Evolutionary conservation across 2,888 invertebrate genomes (phyloP).

Genomic region (Drosophila fungiperda): DNA sequence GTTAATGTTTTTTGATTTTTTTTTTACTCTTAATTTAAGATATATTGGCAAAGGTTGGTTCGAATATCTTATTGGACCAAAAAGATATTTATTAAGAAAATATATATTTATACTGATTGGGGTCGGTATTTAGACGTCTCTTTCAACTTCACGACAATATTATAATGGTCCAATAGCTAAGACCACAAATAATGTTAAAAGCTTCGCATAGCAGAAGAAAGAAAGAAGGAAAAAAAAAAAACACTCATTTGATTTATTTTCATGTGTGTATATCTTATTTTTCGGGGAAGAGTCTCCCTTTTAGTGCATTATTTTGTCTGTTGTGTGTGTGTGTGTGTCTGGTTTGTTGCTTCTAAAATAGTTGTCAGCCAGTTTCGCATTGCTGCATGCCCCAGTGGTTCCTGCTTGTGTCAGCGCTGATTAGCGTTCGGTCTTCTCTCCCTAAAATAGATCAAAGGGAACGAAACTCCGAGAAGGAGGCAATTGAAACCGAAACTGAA

Average conservation of each 20-base stretch:
- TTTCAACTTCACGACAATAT: not conserved
- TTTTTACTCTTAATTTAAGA: not conserved
- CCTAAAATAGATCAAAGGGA: constrained; percentile 48
- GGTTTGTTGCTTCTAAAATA: constrained; percentile 38
- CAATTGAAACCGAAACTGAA: constrained; percentile 3
- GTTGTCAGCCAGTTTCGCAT: constrained; percentile 18
- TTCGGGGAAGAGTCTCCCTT: not conserved
- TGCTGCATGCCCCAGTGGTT: constrained; percentile 6
- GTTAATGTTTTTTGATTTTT: not conserved
- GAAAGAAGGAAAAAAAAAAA: not conserved
- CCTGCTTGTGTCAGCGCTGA: constrained; percentile 3
- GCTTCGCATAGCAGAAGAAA: not conserved
- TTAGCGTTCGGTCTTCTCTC: constrained; percentile 8
- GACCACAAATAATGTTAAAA: not conserved
- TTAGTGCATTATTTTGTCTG: not conserved
- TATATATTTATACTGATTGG: not conserved
- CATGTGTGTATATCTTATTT: not conserved
- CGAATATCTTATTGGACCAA: not conserved
- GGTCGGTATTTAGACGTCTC: not conserved
- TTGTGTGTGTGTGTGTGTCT: not conserved
- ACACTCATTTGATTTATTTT: not conserved
- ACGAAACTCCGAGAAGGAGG: not conserved
- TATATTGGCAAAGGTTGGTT: not conserved
- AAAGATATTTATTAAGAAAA: not conserved
- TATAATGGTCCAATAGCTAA: not conserved